Base-by-base conservation (phyloP, 2,888 invertebrate species). In the Rhaphigaster nebulosa region DNA sequence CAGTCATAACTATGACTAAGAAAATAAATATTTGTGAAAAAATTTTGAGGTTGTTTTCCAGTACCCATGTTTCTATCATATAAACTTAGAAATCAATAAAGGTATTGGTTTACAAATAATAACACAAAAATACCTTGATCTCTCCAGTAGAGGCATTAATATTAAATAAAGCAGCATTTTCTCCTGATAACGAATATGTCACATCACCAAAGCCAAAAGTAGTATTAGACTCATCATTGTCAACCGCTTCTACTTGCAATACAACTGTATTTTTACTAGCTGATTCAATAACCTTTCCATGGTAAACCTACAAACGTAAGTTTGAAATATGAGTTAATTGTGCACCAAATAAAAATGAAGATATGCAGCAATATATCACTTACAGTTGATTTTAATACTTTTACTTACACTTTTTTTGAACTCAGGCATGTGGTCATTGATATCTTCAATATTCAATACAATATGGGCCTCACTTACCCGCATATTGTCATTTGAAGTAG, bases 391-490 rank as follows among this genome's bases (percentile, higher is more conserved):
- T 34, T 54, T 34, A 54, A 89, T 5, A 29, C 38, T 34, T 41
- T 13, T 80, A 92, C 93, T 93, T 93, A 95, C 96, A 92, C 95
- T 94, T 92, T 96, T 95, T 90, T 95, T 95, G 70, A 93, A 93
- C 76, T 92, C 94, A 0, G 97, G 97, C 91, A 95, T 95, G 93
- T 97, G 97, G 93, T 97, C 97, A 93, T 97, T 97, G 0, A 96
- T 95, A 93, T 97, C 97, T 89, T 95, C 94, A 0, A 97, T 95
- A 92, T 93, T 90, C 91, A 93, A 91, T 54, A 92, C 91, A 13
- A 93, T 92, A 23, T 92, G 92, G 26, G 92, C 92, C 84, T 91
- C 92, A 88, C 92, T 92, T 93, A 94, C 92, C 93, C 94, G 92
- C 92, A 94, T 92, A 93, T 94, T 89, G 93, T 94, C 90, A 93